phyloP scores from a whole-genome alignment of 37 sponge, comb jelly and placozoan genomes.

The Corticium candelabrum region DNA sequence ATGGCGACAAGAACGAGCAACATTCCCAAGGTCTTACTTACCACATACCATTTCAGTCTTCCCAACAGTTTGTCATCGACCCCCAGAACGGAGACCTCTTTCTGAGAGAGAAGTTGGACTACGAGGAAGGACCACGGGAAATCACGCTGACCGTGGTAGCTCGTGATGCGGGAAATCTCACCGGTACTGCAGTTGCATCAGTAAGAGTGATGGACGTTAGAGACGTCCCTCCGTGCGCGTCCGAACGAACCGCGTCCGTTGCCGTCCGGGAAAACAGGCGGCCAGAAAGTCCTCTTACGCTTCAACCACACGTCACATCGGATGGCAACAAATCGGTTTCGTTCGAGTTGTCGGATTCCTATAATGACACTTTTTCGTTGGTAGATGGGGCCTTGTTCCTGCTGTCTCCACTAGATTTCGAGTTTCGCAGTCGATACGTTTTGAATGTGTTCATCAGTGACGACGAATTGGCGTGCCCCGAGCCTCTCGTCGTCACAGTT shows the following conservation, averaged over 20 bases:
- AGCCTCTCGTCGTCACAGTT: background rate
- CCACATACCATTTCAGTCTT: background rate
- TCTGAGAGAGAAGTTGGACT: constrained; percentile 21
- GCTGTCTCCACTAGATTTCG: background rate
- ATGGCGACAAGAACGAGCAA: background rate
- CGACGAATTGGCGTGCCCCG: background rate
- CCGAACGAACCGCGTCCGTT: background rate
- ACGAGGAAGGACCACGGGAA: constrained; percentile 21
- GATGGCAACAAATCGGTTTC: background rate
- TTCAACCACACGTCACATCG: background rate
- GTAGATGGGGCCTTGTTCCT: background rate
- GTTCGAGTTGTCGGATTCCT: background rate
- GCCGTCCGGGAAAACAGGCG: background rate
- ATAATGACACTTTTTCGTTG: background rate
- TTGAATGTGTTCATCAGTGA: background rate
- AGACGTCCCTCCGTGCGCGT: constrained; percentile 12
- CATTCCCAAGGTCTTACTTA: background rate
- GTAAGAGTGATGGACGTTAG: constrained; percentile 25
- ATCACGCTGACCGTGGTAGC: constrained; percentile 38
- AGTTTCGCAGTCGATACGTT: background rate
- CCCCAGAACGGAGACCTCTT: constrained; percentile 14
- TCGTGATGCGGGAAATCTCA: constrained; percentile 28
- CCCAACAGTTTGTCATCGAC: background rate
- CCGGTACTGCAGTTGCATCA: constrained; percentile 9
- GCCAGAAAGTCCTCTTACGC: background rate